These are phyloP conservation scores for Erithacus rubecula DNA, from an alignment of 2,797 vertebrate genomes.

Conservation along the genomic window DNA sequence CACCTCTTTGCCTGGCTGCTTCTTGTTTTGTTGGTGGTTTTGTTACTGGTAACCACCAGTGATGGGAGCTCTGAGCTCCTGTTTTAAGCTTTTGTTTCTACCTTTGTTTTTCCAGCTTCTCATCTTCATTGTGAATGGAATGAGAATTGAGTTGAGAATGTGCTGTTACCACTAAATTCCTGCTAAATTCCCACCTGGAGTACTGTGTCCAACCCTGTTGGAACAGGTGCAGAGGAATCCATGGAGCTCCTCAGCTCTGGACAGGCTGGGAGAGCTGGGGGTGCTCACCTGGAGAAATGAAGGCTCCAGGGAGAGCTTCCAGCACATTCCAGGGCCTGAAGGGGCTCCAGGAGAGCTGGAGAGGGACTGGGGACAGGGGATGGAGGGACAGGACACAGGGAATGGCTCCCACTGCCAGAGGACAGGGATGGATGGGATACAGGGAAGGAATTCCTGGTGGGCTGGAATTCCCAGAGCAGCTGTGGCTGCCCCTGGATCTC, in stretches of 20 bases:
- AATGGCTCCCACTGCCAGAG: too few species aligned
- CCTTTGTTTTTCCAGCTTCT: background rate
- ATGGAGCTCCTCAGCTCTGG: accelerated
- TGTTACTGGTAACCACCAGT: accelerated
- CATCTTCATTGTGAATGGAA: background rate
- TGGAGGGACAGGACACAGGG: too few species aligned
- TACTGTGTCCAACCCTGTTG: background rate
- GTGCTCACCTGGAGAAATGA: background rate
- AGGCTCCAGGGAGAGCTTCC: too few species aligned
- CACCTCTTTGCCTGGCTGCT: too few species aligned
- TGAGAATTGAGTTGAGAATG: background rate
- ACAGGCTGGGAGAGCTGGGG: background rate
- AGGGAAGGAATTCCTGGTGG: background rate
- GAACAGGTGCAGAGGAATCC: background rate
- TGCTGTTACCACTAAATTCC: background rate
- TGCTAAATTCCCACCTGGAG: too few species aligned
- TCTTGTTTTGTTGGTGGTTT: background rate
- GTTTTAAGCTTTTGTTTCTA: background rate
- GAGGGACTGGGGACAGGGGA: too few species aligned
- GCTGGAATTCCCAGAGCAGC: background rate
- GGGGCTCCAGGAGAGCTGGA: background rate
- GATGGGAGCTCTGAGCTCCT: background rate
- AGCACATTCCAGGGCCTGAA: too few species aligned
- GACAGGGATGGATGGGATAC: too few species aligned
- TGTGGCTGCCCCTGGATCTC: background rate